Evolutionary conservation across 2,888 invertebrate species (phyloP).

Genomic region (Ophion ellenae): DNA sequence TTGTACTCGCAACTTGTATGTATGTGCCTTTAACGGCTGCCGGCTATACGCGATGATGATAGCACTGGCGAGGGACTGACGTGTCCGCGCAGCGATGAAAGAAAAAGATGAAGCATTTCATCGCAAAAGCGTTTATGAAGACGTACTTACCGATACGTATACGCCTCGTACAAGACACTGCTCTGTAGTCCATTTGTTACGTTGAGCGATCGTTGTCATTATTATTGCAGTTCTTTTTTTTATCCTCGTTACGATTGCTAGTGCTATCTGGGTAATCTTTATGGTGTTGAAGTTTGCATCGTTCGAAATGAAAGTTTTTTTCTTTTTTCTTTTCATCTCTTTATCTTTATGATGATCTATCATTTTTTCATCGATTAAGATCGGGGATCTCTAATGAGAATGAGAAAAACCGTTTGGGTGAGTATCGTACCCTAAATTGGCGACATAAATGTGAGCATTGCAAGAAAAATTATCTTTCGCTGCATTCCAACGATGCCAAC

Average conservation of each 20-base stretch:
- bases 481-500: too few relatives aligned
- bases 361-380: too few relatives aligned
- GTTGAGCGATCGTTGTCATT: slow-evolving; percentile 29
- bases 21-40: slow-evolving; percentile 70
- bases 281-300: too few relatives aligned
- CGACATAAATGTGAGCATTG: too few relatives aligned
- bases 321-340: too few relatives aligned
- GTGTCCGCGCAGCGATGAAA: slow-evolving; percentile 65
- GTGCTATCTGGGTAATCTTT: neutral
- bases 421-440: too few relatives aligned
- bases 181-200: slow-evolving; percentile 34
- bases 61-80: slow-evolving; percentile 75
- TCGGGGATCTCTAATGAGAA: too few relatives aligned
- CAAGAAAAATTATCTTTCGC: too few relatives aligned
- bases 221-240: neutral
- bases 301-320: too few relatives aligned
- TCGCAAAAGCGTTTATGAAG: slow-evolving; percentile 77
- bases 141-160: slow-evolving; percentile 71
- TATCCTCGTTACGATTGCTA: neutral
- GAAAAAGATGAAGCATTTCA: slow-evolving; percentile 56
- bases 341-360: too few relatives aligned
- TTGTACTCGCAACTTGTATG: slow-evolving; percentile 72
- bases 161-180: slow-evolving; percentile 35
- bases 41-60: slow-evolving; percentile 78
- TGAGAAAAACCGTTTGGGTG: too few relatives aligned